Base-by-base conservation (phyloP, 2,888 invertebrate species). In the Strigamia maritima region DNA sequence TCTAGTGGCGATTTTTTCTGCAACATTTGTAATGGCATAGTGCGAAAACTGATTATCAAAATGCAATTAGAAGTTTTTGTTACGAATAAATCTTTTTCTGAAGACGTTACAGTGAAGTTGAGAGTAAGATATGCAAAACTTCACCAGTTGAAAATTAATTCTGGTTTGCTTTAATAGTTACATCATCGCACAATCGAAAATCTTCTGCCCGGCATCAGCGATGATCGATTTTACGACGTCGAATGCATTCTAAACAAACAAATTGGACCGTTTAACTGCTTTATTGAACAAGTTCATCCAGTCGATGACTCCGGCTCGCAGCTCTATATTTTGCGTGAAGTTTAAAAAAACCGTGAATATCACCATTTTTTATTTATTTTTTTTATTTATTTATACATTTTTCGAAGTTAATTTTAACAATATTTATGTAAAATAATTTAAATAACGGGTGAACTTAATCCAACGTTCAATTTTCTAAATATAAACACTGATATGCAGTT, bases 301-400 rank as follows among this genome's bases (percentile, higher is more conserved):
- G 6, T 60, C 60, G 60, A 60, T 19, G 60, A 60, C 12, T 22
- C 60, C 1, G 60, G 22, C 10, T 24, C 60, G n/a, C 60, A 60
- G 24, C 14, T 60, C 1, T 19, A 19, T 6, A 22, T 24, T 24
- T 24, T 60, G 10, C 24, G 60, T 22, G 60, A 60, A 60, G 19
- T 60, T 24, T 60, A 35, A 35, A 60, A 60, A 60, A 60, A 60
- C 49, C 60, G 60, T 60, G 60, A 60, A 24, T 60, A 44, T 44
- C 14, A 60, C 60, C 19, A 60, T n/a, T n/a, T n/a, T n/a, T n/a
- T n/a, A n/a, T n/a, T n/a, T n/a, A n/a, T n/a, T n/a, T n/a, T n/a
- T n/a, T n/a, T 22, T 60, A 35, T 35, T 44, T 44, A 44, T 44
- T 44, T 44, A 44, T 12, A 16, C 3, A 14, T 3, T n/a, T 44